phyloP scores from a whole-genome alignment of 2,113 vertebrate genomes.

The Charadrius vociferus region DNA sequence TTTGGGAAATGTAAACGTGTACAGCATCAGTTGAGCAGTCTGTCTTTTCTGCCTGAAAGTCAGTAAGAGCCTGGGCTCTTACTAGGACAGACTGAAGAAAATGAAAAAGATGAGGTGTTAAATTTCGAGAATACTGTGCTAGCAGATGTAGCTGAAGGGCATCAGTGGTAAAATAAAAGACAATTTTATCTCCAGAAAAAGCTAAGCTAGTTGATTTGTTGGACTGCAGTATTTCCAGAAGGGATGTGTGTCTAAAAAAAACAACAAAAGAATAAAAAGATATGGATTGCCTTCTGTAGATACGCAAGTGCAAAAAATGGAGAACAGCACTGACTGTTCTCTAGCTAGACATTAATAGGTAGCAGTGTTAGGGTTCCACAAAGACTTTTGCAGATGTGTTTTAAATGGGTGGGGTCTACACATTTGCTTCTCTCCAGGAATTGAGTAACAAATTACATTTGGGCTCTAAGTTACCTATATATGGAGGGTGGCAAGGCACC shows the following conservation, averaged over 20 bases:
- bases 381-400: neutral
- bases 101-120: neutral
- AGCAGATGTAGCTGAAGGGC: neutral
- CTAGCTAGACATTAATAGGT: neutral
- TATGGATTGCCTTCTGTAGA: neutral
- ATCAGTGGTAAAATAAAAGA: neutral
- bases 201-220: neutral
- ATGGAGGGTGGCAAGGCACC: neutral
- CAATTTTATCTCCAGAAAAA: neutral
- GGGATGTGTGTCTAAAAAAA: neutral
- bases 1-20: neutral
- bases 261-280: neutral
- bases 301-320: neutral
- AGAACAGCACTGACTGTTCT: neutral
- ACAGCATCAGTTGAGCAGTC: neutral
- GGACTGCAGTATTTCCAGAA: neutral
- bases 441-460: neutral
- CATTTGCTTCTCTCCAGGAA: neutral
- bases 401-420: neutral
- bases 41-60: neutral
- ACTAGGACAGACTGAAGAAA: neutral
- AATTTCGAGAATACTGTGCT: neutral
- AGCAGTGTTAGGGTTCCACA: neutral
- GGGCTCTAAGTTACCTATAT: neutral
- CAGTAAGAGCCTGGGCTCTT: neutral